Evolutionary conservation across 2,888 invertebrate genomes (phyloP).

Genomic region (Chaetogeoica ovagalla): DNA sequence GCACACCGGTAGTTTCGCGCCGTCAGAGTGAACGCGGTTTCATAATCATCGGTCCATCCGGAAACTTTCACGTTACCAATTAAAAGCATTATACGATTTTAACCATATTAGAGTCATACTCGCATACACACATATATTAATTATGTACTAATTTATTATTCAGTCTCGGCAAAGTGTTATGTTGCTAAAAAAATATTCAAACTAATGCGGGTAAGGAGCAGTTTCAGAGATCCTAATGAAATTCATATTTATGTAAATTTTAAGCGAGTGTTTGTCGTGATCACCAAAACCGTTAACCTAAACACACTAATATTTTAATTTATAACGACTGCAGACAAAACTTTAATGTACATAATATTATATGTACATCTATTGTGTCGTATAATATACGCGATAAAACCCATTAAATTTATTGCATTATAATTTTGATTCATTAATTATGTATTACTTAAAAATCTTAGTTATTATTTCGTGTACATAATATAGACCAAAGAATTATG

Average conservation of each 20-base stretch:
- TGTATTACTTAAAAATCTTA: too few relatives aligned
- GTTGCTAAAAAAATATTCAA: neutral
- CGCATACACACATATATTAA: neutral
- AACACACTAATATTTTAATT: slow-evolving; percentile 1
- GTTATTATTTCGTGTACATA: too few relatives aligned
- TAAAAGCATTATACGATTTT: too few relatives aligned
- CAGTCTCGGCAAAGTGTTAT: neutral
- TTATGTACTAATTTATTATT: slow-evolving; percentile 9
- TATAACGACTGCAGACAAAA: neutral
- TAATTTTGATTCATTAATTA: too few relatives aligned
- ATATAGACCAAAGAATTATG: too few relatives aligned
- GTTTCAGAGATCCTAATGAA: neutral
- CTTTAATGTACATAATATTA: too few relatives aligned
- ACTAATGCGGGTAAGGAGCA: neutral
- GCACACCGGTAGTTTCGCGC: neutral
- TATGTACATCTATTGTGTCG: too few relatives aligned
- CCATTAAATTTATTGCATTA: too few relatives aligned
- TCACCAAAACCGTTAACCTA: neutral
- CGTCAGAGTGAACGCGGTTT: neutral
- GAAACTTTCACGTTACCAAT: too few relatives aligned
- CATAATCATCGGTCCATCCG: too few relatives aligned
- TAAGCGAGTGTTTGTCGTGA: neutral
- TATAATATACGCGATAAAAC: too few relatives aligned
- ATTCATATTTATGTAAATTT: slow-evolving; percentile 10
- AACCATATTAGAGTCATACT: neutral